phyloP scores from a whole-genome alignment of 30 jellyfish, hydroid and myxozoan species.

The Aurelia aurita region DNA sequence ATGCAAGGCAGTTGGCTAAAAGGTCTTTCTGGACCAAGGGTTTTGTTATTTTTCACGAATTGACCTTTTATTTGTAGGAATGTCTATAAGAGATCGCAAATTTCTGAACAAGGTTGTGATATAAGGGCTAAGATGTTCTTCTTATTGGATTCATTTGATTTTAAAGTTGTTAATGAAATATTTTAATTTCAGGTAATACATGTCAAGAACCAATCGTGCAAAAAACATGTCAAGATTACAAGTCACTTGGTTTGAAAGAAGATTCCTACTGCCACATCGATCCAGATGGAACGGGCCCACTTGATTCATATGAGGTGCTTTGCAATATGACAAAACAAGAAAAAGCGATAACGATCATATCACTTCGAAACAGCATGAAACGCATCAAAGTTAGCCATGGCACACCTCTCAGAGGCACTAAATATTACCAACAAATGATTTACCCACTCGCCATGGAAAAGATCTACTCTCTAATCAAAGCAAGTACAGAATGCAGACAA shows the following conservation, averaged over 20 bases:
- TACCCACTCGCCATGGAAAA: conserved; percentile 66
- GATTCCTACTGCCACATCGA: conserved; percentile 92
- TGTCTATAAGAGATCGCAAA: too few relatives aligned
- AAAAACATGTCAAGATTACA: conserved; percentile 88
- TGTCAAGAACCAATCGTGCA: conserved; percentile 87
- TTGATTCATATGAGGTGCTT: conserved; percentile 79
- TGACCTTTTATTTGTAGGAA: too few relatives aligned
- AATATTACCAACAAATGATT: conserved; percentile 68
- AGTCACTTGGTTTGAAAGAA: conserved; percentile 74
- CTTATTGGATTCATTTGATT: too few relatives aligned
- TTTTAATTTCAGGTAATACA: conserved; percentile 57
- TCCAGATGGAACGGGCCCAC: conserved; percentile 93
- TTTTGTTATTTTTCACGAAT: too few relatives aligned
- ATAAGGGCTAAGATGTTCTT: too few relatives aligned
- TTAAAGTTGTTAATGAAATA: not conserved
- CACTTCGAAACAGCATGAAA: conserved; percentile 36
- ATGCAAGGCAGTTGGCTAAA: too few relatives aligned
- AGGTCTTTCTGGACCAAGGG: too few relatives aligned
- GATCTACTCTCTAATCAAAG: conserved; percentile 51
- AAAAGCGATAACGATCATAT: conserved; percentile 69
- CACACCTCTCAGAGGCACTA: conserved; percentile 21
- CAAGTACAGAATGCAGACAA: conserved; percentile 79
- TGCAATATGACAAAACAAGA: conserved; percentile 82
- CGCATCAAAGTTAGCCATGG: conserved; percentile 50
- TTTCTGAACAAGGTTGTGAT: too few relatives aligned